Percentiles rank a stretch among this genome's conserved stretches.
phyloP scores from a whole-genome alignment of 1,140 invertebrate genomes.

The Chironomus striatipennis region DNA sequence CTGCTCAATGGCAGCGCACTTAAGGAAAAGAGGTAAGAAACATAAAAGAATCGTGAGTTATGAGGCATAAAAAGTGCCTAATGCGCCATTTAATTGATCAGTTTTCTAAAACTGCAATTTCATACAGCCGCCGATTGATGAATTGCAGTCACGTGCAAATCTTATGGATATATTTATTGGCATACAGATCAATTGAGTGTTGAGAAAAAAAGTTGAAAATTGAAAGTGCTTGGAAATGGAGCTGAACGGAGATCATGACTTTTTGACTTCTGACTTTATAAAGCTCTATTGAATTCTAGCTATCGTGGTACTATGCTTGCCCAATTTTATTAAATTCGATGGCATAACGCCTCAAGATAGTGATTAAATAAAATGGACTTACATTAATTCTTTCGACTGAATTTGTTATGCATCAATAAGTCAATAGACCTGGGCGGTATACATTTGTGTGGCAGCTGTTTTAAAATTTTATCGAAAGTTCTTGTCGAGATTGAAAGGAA shows the following conservation, averaged over 20 bases:
- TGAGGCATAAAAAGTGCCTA: constrained; percentile 7
- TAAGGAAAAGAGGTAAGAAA: not conserved
- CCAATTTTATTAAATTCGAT: not conserved
- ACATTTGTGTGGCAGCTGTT: too few species aligned
- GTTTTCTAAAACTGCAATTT: not conserved
- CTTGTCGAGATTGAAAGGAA: too few species aligned
- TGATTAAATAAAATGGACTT: too few species aligned
- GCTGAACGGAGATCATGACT: constrained; percentile 2
- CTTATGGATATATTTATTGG: not conserved
- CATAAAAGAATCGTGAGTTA: constrained; percentile 1
- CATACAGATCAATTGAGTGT: not conserved
- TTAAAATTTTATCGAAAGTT: too few species aligned
- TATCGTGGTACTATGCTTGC: not conserved
- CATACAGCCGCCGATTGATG: not conserved
- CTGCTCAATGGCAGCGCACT: not conserved
- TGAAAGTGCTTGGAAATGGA: not conserved
- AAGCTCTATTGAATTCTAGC: too few species aligned
- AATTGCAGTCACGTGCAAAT: constrained; percentile 6
- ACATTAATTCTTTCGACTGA: too few species aligned
- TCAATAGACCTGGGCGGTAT: too few species aligned
- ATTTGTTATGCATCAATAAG: too few species aligned
- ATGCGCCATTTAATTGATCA: constrained; percentile 7
- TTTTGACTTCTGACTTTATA: constrained; percentile 2
- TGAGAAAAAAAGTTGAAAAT: not conserved
- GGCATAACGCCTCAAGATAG: not conserved